A percentile compares a stretch with the other conserved stretches of the same genome.
Evolutionary conservation across 35 echinoderm and acorn worm genomes (phyloP).

Genomic region (Apostichopus japonicus): DNA sequence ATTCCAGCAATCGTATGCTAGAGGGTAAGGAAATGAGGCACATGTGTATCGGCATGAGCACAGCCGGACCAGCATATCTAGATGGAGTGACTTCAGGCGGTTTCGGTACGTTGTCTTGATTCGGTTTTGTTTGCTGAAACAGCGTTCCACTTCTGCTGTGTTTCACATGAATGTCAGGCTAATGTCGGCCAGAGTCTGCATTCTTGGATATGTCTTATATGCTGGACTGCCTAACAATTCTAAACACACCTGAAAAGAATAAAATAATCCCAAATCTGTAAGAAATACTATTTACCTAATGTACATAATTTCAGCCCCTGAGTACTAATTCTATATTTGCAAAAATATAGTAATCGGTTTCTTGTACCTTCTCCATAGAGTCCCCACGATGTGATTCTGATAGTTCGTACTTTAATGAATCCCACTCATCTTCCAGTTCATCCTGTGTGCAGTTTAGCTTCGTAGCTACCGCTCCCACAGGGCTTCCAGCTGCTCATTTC

Average conservation of each 20-base stretch:
- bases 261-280: too few species aligned
- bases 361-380: neutral
- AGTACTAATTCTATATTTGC: too few species aligned
- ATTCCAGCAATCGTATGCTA: conserved; percentile 7
- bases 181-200: too few species aligned
- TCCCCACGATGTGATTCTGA: neutral
- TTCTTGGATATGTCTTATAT: too few species aligned
- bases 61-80: conserved; percentile 6
- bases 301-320: too few species aligned
- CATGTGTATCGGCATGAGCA: neutral
- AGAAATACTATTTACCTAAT: too few species aligned
- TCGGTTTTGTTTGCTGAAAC: conserved; percentile 13
- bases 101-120: neutral
- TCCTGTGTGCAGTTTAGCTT: neutral
- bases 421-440: conserved; percentile 6
- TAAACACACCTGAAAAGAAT: too few species aligned
- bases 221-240: too few species aligned
- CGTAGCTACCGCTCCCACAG: neutral
- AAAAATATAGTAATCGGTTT: too few species aligned
- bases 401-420: neutral
- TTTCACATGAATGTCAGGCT: too few species aligned
- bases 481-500: neutral
- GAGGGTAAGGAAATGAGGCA: conserved; percentile 12
- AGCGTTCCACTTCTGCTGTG: neutral
- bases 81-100: conserved; percentile 5